A percentile compares a stretch with the other conserved stretches of the same genome.
Evolutionary conservation across 2,888 invertebrate genomes (phyloP).

Genomic region (Standfussiana lucernea): DNA sequence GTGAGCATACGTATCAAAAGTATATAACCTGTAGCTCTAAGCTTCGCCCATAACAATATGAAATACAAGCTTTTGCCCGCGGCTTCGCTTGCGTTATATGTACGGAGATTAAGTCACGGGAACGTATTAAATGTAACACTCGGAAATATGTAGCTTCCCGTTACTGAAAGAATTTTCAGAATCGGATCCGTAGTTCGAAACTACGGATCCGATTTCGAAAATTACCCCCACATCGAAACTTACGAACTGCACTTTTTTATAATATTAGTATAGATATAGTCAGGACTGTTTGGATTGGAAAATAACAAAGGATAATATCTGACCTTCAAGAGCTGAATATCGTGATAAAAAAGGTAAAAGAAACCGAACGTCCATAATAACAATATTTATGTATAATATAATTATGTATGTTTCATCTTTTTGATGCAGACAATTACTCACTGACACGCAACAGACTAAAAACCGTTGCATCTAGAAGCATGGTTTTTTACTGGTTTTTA

Average conservation of each 20-base stretch:
- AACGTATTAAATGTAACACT: not conserved
- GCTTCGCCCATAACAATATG: not conserved
- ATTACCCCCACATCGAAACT: not conserved
- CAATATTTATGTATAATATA: not conserved
- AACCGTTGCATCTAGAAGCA: not conserved
- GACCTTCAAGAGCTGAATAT: slow-evolving; percentile 3
- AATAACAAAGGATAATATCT: not conserved
- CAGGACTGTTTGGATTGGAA: slow-evolving; percentile 1
- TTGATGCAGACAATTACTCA: not conserved
- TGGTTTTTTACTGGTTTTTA: not conserved
- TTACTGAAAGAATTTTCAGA: not conserved
- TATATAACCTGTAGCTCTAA: not conserved
- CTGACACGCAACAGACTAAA: not conserved
- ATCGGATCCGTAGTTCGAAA: not conserved
- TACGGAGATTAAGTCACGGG: not conserved
- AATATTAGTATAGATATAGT: not conserved
- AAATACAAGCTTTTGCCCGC: not conserved
- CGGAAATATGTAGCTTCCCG: not conserved
- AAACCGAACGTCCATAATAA: not conserved
- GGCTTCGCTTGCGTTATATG: not conserved
- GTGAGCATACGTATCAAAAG: not conserved
- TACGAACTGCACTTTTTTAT: not conserved
- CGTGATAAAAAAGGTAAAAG: not conserved
- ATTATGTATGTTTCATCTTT: not conserved
- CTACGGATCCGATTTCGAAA: too few species aligned